Evolutionary conservation across 2,888 invertebrate genomes (phyloP), one percentile per base, ranked within the genome.

Genomic region (Zygogramma bicolorata): DNA sequence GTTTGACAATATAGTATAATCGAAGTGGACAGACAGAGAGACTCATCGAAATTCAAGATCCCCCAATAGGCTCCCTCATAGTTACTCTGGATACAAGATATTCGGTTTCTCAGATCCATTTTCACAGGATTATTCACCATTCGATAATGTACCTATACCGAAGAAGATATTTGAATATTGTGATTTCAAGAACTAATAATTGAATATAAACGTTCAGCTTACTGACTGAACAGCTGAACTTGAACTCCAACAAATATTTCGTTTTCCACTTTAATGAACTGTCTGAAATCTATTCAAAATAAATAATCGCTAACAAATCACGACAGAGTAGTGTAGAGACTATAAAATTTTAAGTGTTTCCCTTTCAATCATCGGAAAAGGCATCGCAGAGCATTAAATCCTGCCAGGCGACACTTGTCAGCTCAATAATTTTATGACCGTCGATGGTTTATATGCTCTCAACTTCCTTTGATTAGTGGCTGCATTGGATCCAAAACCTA

Each of bases 301-400:
- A 80, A 80, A 80, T 77, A 80, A 76, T 78, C 72, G 73, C 72
- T 70, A 72, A 72, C 74, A 78, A 77, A 77, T 73, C 75, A 68
- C 65, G 76, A 76, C 75, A 38, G 69, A 59, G 66, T 74, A 63
- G 69, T 34, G 62, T 71, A 60, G 67, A 46, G 63, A 69, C 75
- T 73, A 75, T 79, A 79, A 80, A 80, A 77, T 72, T 75, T 77
- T 65, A 78, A 77, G 79, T 77, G 73, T 82, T 82, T 82, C 82
- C 82, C 82, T 81, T 79, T 82, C 82, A 82, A 82, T 82, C 82
- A 81, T 78, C 82, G 71, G 74, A 74, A 76, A 75, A 68, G 62
- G 74, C 79, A 80, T 81, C 79, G 80, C 78, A 73, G 42, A 71
- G 70, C 73, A 78, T 78, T 78, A 80, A 78, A 73, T 74, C 73